Percentiles rank a stretch among this genome's conserved stretches.
Conservation (phyloP, 2,113 vertebrate species). For the Calidris pugnax region DNA sequence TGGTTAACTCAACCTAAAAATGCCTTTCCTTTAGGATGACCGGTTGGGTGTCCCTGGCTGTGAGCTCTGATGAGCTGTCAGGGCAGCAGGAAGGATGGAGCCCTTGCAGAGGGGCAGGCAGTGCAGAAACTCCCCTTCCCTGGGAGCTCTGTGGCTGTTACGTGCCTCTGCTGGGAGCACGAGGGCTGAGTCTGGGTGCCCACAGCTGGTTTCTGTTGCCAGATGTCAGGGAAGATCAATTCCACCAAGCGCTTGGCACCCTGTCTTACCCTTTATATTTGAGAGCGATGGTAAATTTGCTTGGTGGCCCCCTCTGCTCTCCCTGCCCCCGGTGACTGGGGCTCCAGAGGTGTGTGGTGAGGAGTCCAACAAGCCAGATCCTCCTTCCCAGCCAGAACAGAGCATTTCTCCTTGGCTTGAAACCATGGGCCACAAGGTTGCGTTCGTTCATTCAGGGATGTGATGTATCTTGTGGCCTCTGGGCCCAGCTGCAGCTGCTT, state of each 20-base stretch:
- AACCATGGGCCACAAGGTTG: not conserved
- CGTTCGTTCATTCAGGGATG: not conserved
- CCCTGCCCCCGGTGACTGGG: not conserved
- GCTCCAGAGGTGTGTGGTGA: not conserved
- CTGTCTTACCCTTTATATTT: too few relatives aligned
- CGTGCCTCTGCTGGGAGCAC: fast-evolving
- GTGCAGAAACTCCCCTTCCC: not conserved
- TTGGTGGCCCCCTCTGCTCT: not conserved
- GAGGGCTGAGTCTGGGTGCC: not conserved
- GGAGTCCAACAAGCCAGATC: not conserved
- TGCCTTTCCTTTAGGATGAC: not conserved
- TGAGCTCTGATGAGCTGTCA: not conserved
- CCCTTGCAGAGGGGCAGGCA: not conserved
- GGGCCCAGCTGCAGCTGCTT: not conserved
- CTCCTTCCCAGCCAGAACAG: not conserved
- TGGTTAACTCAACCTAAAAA: too few relatives aligned
- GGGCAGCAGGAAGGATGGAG: not conserved
- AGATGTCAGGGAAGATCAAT: fast-evolving
- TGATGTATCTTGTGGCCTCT: not conserved
- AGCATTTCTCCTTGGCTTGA: not conserved
- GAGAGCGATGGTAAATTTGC: fast-evolving
- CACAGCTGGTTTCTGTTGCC: not conserved
- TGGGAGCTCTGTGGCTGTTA: not conserved
- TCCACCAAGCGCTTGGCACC: not conserved
- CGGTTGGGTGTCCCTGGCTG: not conserved